phyloP scores from a whole-genome alignment of 2,888 invertebrate species.

The Physocephala rufipes region DNA sequence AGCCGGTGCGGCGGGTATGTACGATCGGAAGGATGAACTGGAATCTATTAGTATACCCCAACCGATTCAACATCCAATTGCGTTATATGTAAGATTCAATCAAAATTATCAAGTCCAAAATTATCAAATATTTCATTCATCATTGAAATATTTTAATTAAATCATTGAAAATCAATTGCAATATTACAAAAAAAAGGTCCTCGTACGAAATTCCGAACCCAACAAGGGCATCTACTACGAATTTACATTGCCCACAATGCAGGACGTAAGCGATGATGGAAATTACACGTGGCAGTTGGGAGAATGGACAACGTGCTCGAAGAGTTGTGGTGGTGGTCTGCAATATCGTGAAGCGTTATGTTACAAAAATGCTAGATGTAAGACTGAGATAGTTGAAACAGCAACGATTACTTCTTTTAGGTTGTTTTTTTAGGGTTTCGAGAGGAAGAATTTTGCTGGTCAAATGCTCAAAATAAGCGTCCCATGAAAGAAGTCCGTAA shows the following conservation, averaged over 20 bases:
- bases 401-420: neutral
- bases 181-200: constrained; percentile 67
- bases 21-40: constrained; percentile 79
- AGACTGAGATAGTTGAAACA: constrained; percentile 41
- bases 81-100: constrained; percentile 75
- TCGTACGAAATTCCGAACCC: constrained; percentile 76
- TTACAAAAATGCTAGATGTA: constrained; percentile 66
- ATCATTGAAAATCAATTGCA: constrained; percentile 10
- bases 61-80: constrained; percentile 81
- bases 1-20: constrained; percentile 81
- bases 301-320: constrained; percentile 83
- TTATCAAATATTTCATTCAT: no score
- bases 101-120: neutral
- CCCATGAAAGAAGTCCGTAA: constrained; percentile 72
- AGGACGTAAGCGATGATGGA: constrained; percentile 69
- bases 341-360: constrained; percentile 70
- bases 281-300: constrained; percentile 77
- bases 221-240: constrained; percentile 87
- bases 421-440: constrained; percentile 67
- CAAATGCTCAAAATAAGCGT: constrained; percentile 67
- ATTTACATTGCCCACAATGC: constrained; percentile 70
- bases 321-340: constrained; percentile 80
- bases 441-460: constrained; percentile 72
- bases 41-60: constrained; percentile 85
- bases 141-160: no score